Evolutionary conservation across 2,113 vertebrate species (phyloP), one percentile per base, ranked within the genome.

Genomic region (Athene cunicularia): DNA sequence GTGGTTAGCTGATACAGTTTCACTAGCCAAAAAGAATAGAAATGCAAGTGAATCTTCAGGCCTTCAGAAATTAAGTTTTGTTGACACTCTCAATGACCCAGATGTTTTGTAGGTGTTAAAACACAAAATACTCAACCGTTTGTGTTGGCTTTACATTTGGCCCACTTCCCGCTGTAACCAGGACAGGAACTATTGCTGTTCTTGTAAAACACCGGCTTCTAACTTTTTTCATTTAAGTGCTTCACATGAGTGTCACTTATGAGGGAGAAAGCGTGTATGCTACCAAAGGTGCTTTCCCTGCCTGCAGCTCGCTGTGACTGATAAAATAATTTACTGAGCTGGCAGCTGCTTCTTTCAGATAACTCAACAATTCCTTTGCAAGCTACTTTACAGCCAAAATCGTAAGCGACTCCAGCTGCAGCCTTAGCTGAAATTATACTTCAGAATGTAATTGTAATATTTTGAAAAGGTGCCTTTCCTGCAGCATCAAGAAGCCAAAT

Each of bases 341-440:
- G 91, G 94, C 96, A 93, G 97, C 96, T 97, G 97, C 96, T 59
- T 43, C 88, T 58, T 90, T 85, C 95, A 90, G 88, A 84, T 94
- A 98, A 96, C 80, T 82, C 76, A 52, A 27, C 90, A 55, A 73
- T 86, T 95, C 94, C 70, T 92, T 74, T 76, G 90, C 82, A 84
- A 75, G 96, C 84, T 68, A 2, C 76, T 91, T 67, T 39, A 39
- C 56, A 84, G 72, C 75, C 79, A 63, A 55, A 68, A 90, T 80
- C 2, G 35, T 55, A 60, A 93, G 83, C 12, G 39, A 95, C 92
- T 88, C 93, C 91, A 91, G 84, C 90, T 94, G 95, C 30, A 77
- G 80, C 59, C 93, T 94, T 72, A 43, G 72, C 63, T 59, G 92
- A 96, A 96, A 96, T 97, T 60, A 47, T 32, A 86, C 52, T 60